A percentile compares a stretch with the other conserved stretches of the same genome.
phyloP scores from a whole-genome alignment of 2,797 vertebrate genomes.

The Sternarchorhynchus goeldii region DNA sequence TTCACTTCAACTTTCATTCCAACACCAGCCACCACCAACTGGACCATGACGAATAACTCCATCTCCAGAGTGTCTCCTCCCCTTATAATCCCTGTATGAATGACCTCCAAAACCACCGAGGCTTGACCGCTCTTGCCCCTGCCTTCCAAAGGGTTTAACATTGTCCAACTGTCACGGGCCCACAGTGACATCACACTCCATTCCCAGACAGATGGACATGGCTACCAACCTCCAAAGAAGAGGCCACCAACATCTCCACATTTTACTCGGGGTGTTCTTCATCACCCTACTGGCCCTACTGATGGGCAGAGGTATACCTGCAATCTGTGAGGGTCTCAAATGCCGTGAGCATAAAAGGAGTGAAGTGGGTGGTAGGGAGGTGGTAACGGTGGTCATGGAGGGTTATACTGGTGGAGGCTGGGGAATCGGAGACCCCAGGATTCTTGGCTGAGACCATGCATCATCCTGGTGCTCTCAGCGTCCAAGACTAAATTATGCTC shows the following conservation, averaged over 20 bases:
- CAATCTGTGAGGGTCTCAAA: conserved; percentile 64
- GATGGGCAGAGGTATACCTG: conserved; percentile 43
- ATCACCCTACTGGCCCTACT: conserved; percentile 36
- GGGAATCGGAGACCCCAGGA: conserved; percentile 3
- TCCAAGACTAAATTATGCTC: conserved; percentile 46
- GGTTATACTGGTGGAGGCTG: conserved; percentile 1
- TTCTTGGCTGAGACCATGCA: conserved; percentile 32
- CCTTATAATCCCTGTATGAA: conserved; percentile 44
- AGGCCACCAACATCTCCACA: conserved; percentile 25
- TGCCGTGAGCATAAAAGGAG: conserved; percentile 40
- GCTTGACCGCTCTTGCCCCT: conserved; percentile 27
- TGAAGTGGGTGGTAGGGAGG: conserved; percentile 22
- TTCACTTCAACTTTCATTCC: too few relatives aligned
- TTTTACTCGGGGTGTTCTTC: conserved; percentile 14
- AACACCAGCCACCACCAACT: too few relatives aligned
- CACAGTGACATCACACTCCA: conserved; percentile 52
- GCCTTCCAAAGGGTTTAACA: conserved; percentile 28
- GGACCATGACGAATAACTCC: conserved; percentile 34
- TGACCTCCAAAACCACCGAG: conserved; percentile 19
- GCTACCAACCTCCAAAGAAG: conserved; percentile 54
- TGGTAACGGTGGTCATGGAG: conserved; percentile 25
- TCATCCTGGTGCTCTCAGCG: conserved; percentile 44
- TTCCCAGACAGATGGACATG: conserved; percentile 57
- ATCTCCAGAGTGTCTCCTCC: conserved; percentile 8
- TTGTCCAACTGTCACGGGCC: conserved; percentile 27